Evolutionary conservation across 2,797 vertebrate species (phyloP), one percentile per base, ranked within the genome.

Genomic region (Eospalax fontanierii): DNA sequence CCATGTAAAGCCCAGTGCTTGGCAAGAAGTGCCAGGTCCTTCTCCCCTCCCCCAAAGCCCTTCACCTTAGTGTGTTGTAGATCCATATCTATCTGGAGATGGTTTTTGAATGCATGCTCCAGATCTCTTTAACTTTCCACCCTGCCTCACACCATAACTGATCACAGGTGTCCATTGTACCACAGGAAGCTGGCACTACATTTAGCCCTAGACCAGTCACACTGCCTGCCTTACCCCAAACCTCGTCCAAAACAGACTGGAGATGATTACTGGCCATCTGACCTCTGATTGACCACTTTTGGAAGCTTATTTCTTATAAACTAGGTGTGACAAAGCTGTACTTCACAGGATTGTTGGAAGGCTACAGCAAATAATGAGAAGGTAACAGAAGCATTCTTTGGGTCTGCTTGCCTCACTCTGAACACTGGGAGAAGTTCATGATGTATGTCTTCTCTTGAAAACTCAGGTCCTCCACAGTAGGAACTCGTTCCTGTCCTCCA

Each of bases 261-360:
- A 12, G 5, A 0, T 35, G 46, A 40, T 40, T 54, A 2, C 78
- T 33, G 33, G 8, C 6, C 68, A 8, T 70, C 75, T 89, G 22
- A 68, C 16, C n/a, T 30, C 35, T 61, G 33, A 28, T 50, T 71
- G 63, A 12, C 1, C 9, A 12, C 59, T 81, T 93, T 19, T 38
- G 85, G 30, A 90, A 75, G 4, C 66, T 88, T 63, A 85, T 86
- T 71, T 82, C 12, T 88, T 86, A 24, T 81, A 54, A 75, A 61
- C 65, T n/a, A 74, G 43, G 33, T 10, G 79, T 63, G 6, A 35
- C 35, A 79, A 93, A 80, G 22, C 35, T 18, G 4, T 11, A 35
- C 33, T 91, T 73, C n/a, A 66, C 9, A 76, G 33, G 11, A 16
- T 50, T 54, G 18, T 50, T 78, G 59, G 59, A 86, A 87, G 46